Conservation (phyloP, 2,113 vertebrate genomes). For the Melanerpes aurifrons region DNA sequence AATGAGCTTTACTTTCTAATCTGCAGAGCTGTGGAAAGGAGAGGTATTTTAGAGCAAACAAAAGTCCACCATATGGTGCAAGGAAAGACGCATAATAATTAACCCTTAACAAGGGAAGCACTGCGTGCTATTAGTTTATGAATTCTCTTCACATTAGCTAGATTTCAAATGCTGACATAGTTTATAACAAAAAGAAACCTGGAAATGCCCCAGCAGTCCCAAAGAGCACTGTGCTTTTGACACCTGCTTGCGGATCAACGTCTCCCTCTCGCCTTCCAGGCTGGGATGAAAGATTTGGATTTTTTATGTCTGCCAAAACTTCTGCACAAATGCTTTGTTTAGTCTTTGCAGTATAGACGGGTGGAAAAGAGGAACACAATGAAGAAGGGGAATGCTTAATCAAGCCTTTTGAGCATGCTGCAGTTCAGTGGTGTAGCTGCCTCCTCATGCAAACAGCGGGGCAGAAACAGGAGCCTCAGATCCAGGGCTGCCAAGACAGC, state of each 20-base stretch:
- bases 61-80: slow-evolving; percentile 46
- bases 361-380: not conserved
- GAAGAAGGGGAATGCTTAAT: not conserved
- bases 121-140: not conserved
- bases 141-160: slow-evolving; percentile 37
- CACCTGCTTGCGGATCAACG: not conserved
- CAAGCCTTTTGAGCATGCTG: not conserved
- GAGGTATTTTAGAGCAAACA: slow-evolving; percentile 39
- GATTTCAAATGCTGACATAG: slow-evolving; percentile 12
- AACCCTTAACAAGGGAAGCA: slow-evolving; percentile 53
- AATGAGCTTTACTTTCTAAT: slow-evolving; percentile 45
- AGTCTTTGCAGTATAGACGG: not conserved
- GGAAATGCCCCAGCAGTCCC: not conserved
- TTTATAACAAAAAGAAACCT: slow-evolving; percentile 33
- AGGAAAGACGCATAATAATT: slow-evolving; percentile 26
- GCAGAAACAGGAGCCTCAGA: not conserved
- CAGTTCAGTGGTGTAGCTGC: not conserved
- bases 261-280: not conserved
- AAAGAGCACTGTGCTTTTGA: not conserved
- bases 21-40: slow-evolving; percentile 23
- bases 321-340: not conserved
- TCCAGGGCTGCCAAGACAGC: not conserved
- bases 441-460: not conserved
- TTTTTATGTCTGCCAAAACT: not conserved
- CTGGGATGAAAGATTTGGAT: not conserved